These are phyloP conservation scores for Oreochromis tanganicae DNA, from an alignment of 2,113 vertebrate genomes.

Conservation along the genomic window DNA sequence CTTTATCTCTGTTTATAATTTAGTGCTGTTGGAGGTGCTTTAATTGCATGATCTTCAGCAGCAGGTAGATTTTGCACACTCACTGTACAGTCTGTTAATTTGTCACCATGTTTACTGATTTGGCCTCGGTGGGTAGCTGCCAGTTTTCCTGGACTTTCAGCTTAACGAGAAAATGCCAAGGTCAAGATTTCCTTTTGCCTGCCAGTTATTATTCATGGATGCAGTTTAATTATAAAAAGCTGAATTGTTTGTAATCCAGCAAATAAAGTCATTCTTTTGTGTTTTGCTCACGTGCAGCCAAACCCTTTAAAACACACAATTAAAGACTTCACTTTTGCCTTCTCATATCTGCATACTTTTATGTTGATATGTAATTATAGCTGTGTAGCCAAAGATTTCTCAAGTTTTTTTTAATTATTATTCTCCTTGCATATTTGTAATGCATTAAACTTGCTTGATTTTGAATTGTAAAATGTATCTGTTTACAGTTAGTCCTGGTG, in stretches of 20 bases:
- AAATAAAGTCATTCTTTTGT: neutral
- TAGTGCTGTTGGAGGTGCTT: neutral
- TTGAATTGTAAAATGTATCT: neutral
- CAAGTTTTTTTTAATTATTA: neutral
- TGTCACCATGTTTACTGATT: neutral
- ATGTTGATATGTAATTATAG: rapidly evolving
- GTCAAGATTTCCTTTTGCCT: neutral
- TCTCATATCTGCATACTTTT: neutral
- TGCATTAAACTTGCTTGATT: neutral
- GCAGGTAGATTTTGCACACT: neutral
- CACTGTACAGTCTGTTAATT: neutral
- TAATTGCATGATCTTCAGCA: neutral
- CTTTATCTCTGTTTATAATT: neutral
- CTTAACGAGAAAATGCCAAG: neutral
- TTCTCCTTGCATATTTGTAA: neutral
- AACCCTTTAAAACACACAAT: neutral
- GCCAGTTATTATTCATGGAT: neutral
- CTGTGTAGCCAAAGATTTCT: neutral
- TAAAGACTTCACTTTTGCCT: neutral
- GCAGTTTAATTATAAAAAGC: neutral
- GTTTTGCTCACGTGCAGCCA: rapidly evolving
- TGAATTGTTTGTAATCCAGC: neutral
- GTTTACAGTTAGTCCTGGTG: neutral
- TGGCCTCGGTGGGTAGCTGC: neutral
- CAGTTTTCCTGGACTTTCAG: neutral